phyloP scores from a whole-genome alignment of 2,797 vertebrate genomes.

The Hemibagrus guttatus region DNA sequence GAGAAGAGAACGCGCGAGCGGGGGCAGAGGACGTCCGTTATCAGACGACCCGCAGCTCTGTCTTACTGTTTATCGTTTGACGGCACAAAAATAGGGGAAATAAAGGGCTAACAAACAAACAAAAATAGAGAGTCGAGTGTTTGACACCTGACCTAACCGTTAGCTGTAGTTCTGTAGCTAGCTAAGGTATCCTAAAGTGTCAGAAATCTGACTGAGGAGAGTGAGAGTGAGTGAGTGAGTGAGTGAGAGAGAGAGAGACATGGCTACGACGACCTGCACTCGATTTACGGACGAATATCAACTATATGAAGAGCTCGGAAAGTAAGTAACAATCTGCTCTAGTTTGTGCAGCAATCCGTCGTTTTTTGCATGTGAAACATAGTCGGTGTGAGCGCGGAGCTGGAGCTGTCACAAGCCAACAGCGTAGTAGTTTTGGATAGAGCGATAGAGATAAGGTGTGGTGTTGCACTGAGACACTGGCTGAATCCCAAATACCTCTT shows the following conservation, averaged over 20 bases:
- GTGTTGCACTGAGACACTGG: slow-evolving; percentile 32
- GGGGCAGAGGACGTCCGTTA: slow-evolving; percentile 46
- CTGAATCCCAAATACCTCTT: slow-evolving; percentile 9
- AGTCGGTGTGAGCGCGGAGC: neutral
- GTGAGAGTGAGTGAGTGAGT: slow-evolving; percentile 4
- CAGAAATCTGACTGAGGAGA: slow-evolving; percentile 11
- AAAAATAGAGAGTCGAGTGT: slow-evolving; percentile 20
- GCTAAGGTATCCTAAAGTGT: slow-evolving; percentile 23
- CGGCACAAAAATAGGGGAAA: neutral
- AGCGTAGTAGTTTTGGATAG: neutral
- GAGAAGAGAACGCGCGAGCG: slow-evolving; percentile 27
- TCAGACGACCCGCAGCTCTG: slow-evolving; percentile 31
- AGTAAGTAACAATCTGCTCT: slow-evolving; percentile 75
- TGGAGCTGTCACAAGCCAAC: slow-evolving; percentile 17
- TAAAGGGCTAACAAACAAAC: neutral
- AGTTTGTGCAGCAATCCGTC: neutral
- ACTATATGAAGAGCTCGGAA: slow-evolving; percentile 98
- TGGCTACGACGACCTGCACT: slow-evolving; percentile 95
- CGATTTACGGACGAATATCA: slow-evolving; percentile 98
- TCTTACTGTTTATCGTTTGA: slow-evolving; percentile 32
- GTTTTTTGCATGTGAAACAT: slow-evolving; percentile 3
- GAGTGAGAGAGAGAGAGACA: slow-evolving; percentile 68
- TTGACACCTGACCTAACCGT: slow-evolving; percentile 19
- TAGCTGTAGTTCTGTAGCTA: slow-evolving; percentile 25
- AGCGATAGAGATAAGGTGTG: slow-evolving; percentile 21